Evolutionary conservation across 2,888 invertebrate species (phyloP), one percentile per base, ranked within the genome.

Genomic region (Arrhopalites spinosus): DNA sequence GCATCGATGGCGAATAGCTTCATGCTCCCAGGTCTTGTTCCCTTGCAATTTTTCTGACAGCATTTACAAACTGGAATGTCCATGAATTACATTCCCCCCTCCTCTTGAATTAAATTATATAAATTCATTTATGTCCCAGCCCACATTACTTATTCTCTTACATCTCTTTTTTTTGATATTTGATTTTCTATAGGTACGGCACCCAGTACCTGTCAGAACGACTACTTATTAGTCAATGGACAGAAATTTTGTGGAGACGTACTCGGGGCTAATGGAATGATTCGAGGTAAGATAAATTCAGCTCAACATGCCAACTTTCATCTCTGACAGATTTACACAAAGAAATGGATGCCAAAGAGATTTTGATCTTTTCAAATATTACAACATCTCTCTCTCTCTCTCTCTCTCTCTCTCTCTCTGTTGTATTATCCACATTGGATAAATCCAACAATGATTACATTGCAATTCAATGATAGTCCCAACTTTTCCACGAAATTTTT

Each of bases 171-270:
- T 3, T 53, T 27, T 30, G 13, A 3, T 68, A 69, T 56, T 67
- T 75, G 66, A 25, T 17, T 20, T 45, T 15, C 25, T 36, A 53
- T n/a, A 81, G 82, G 82, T 29, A 77, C 67, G n/a, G 76, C 80
- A 25, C 81, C 81, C 15, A 78, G 50, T 69, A 75, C 73, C 45
- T 82, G 82, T 67, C 59, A 77, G 0, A 79, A 76, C 1, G 74
- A 78, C 13, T 82, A 75, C 53, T 36, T 82, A 11, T 59, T 75
- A 2, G 77, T 76, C 17, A 77, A 76, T 56, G 75, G 74, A 45
- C 13, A 36, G 23, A 76, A 76, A 69, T 82, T 73, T 76, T 82
- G 82, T 50, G 82, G 82, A 3, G 80, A 82, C 17, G 78, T 61
- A 36, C 45, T 72, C 23, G 56, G 61, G 11, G 43, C 61, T 36